Evolutionary conservation across 2,113 vertebrate genomes (phyloP).

Genomic region (Mesitornis unicolor): DNA sequence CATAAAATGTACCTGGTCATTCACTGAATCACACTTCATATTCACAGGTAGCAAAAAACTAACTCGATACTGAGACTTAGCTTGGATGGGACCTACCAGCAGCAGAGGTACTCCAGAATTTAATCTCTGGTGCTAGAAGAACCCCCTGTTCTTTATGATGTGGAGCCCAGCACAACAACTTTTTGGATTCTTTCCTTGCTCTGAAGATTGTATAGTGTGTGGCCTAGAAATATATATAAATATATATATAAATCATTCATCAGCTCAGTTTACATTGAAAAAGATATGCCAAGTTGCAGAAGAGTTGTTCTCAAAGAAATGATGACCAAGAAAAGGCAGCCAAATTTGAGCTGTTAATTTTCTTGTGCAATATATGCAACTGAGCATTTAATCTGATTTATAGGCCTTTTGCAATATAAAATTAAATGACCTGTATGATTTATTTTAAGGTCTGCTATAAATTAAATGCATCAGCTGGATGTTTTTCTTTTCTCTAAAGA

Average conservation of each 20-base stretch:
- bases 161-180: neutral
- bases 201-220: neutral
- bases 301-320: neutral
- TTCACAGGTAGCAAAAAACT: neutral
- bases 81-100: neutral
- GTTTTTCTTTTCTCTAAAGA: neutral
- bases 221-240: neutral
- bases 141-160: neutral
- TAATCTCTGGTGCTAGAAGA: neutral
- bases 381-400: constrained; percentile 28
- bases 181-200: neutral
- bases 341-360: constrained; percentile 29
- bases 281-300: neutral
- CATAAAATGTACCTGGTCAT: neutral
- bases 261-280: neutral
- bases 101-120: neutral
- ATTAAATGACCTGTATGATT: neutral
- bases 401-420: neutral
- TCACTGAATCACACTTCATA: neutral
- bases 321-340: neutral
- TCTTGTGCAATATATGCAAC: neutral
- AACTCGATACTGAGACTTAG: neutral
- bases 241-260: neutral
- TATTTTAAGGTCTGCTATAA: constrained; percentile 29
- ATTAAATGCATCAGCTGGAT: neutral